These are phyloP conservation scores for Drosophila maculinotata DNA, from an alignment of 2,888 invertebrate species.

Conservation along the genomic window DNA sequence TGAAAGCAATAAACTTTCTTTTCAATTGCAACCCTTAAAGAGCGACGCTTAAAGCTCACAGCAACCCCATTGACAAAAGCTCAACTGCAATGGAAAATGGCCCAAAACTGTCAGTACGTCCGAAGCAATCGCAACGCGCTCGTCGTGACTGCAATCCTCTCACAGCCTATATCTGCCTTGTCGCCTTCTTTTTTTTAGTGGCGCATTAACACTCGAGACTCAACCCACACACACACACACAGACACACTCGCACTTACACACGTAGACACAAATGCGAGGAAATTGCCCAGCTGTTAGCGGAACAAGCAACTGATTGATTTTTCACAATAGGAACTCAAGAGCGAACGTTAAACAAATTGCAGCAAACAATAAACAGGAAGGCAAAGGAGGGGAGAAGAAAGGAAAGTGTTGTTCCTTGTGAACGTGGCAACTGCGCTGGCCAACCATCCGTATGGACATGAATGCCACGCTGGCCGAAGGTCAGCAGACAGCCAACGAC, in stretches of 20 bases:
- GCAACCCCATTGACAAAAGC: constrained; percentile 29
- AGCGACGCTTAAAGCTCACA: constrained; percentile 29
- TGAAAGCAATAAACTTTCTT: background rate
- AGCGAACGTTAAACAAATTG: background rate
- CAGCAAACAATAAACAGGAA: too few species aligned
- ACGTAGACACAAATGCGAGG: constrained; percentile 8
- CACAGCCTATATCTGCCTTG: background rate
- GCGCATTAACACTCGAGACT: constrained; percentile 7
- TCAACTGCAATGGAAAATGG: background rate
- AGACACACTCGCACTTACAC: constrained; percentile 11
- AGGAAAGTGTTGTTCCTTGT: background rate
- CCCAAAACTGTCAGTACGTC: constrained; percentile 48
- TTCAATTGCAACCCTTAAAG: constrained; percentile 33
- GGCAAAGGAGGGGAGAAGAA: too few species aligned
- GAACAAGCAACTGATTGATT: constrained; percentile 65
- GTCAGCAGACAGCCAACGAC: constrained; percentile 37
- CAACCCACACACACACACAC: constrained; percentile 17
- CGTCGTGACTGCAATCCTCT: constrained; percentile 26
- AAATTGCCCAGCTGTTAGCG: constrained; percentile 64
- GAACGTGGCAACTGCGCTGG: constrained; percentile 10
- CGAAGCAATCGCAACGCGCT: constrained; percentile 48
- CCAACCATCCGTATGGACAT: constrained; percentile 30
- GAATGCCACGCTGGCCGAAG: constrained; percentile 48
- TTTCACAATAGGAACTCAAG: constrained; percentile 45
- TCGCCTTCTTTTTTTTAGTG: constrained; percentile 11